These are phyloP conservation scores for Petrolisthes cinctipes DNA, from an alignment of 2,888 invertebrate species.

Conservation along the genomic window DNA sequence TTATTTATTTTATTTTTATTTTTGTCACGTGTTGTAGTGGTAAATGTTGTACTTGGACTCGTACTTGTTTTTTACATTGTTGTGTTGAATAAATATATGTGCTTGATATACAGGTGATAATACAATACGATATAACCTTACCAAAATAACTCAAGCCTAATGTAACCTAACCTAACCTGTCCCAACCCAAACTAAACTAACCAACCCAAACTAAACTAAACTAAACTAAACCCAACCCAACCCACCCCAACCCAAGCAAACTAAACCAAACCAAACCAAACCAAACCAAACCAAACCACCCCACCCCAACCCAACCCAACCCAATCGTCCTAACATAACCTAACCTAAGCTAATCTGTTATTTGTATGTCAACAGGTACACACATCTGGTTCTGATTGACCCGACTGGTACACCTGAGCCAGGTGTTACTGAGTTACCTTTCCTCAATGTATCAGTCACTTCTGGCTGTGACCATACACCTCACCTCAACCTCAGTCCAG, in stretches of 20 bases:
- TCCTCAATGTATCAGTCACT: conserved; percentile 34
- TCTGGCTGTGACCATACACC: conserved; percentile 54
- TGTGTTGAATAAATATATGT: background rate
- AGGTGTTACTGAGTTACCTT: conserved; percentile 24
- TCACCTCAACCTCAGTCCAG: conserved; percentile 44
- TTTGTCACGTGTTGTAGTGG: background rate
- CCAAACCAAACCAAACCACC: too few species aligned
- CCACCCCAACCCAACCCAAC: too few species aligned
- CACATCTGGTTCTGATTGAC: conserved; percentile 37
- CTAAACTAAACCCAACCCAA: too few species aligned
- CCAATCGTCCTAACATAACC: background rate
- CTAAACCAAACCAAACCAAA: too few species aligned
- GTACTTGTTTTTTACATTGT: background rate
- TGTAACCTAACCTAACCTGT: background rate
- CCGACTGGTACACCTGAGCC: conserved; percentile 33
- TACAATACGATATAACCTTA: background rate
- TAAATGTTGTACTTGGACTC: background rate
- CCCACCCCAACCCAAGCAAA: background rate
- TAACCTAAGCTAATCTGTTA: too few species aligned
- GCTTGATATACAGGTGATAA: background rate
- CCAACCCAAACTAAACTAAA: too few species aligned
- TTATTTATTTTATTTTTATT: background rate
- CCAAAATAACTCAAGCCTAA: background rate
- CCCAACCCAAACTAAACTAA: background rate
- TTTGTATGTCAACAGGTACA: conserved; percentile 27